Percentiles rank a stretch among this genome's conserved stretches.
Conservation (phyloP, 2,113 vertebrate species). For the Herpetotheres cachinnans region DNA sequence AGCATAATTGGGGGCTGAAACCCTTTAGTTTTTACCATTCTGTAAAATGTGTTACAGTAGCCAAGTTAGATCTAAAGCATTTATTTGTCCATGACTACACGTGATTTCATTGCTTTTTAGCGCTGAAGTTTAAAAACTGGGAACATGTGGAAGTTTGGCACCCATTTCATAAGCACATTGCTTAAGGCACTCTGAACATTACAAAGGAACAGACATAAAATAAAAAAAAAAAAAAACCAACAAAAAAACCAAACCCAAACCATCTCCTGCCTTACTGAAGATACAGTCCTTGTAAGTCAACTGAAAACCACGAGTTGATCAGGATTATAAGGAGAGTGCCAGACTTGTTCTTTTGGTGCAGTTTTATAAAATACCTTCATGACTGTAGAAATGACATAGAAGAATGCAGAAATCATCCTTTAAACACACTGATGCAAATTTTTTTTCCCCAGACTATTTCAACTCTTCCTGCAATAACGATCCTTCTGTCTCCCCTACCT, state of each 20-base stretch:
- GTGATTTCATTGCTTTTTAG: background rate
- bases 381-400: background rate
- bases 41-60: background rate
- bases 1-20: background rate
- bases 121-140: background rate
- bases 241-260: background rate
- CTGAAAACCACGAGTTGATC: background rate
- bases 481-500: background rate
- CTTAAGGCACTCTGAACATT: background rate
- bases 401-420: background rate
- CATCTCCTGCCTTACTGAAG: background rate
- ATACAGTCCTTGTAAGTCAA: background rate
- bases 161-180: background rate
- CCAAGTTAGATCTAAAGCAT: background rate
- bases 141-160: background rate
- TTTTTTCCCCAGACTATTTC: background rate
- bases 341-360: fast-evolving
- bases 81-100: background rate
- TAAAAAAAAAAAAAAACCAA: background rate
- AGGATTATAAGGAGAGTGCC: background rate
- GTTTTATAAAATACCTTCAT: background rate
- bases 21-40: background rate
- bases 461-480: background rate
- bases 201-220: background rate
- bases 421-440: background rate